phyloP scores from a whole-genome alignment of 2,888 invertebrate genomes.

The Chymomyza caudatula region DNA sequence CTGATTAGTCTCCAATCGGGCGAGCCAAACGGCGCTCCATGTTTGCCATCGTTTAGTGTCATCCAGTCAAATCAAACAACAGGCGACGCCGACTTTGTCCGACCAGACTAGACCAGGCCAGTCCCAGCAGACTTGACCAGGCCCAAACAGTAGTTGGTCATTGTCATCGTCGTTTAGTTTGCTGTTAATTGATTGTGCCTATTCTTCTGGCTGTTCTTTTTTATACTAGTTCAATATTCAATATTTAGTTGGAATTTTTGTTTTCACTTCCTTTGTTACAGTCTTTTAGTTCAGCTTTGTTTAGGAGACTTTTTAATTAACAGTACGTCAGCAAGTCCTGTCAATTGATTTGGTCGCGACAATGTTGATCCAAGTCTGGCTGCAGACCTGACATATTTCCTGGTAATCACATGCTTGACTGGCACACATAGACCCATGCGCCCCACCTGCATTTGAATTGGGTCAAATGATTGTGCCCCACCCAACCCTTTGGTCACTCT shows the following conservation, averaged over 20 bases:
- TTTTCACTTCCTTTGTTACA: neutral
- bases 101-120: neutral
- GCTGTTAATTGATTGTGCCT: conserved; percentile 63
- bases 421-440: neutral
- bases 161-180: conserved; percentile 35
- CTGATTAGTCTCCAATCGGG: conserved; percentile 63
- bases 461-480: conserved; percentile 30
- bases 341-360: conserved; percentile 66
- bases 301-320: conserved; percentile 50
- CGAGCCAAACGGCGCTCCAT: conserved; percentile 40
- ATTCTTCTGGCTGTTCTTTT: conserved; percentile 44
- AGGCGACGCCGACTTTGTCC: conserved; percentile 16
- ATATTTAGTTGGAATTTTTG: conserved; percentile 46
- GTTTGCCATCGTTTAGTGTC: conserved; percentile 72
- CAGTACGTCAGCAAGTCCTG: conserved; percentile 47
- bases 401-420: conserved; percentile 41
- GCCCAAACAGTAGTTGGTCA: conserved; percentile 56
- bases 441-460: conserved; percentile 23
- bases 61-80: conserved; percentile 59
- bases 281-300: conserved; percentile 37
- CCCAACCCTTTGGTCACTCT: conserved; percentile 40
- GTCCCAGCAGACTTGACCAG: neutral
- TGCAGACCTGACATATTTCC: conserved; percentile 24
- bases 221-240: conserved; percentile 19
- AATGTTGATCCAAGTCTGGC: conserved; percentile 21